phyloP scores from a whole-genome alignment of 2,113 vertebrate species.

The Cephalopterus ornatus region DNA sequence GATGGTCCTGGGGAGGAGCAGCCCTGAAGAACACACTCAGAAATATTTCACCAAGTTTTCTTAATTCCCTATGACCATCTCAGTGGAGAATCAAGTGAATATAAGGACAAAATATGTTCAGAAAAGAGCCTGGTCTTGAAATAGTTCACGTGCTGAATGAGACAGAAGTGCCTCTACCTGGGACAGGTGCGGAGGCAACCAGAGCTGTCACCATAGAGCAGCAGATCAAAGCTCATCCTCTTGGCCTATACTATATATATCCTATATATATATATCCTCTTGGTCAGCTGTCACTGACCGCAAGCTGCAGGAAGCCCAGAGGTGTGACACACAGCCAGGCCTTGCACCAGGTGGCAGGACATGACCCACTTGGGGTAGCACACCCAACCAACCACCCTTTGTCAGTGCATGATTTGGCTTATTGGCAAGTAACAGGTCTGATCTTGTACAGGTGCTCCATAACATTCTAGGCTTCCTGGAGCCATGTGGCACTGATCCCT shows the following conservation, averaged over 20 bases:
- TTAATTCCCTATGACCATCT: background rate
- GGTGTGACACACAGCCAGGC: background rate
- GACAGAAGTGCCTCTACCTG: background rate
- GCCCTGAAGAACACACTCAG: background rate
- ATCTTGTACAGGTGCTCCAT: background rate
- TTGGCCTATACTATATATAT: no score
- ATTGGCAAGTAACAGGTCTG: background rate
- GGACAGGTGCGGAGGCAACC: background rate
- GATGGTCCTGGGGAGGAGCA: background rate
- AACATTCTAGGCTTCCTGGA: background rate
- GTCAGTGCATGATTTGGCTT: background rate
- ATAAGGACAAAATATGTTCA: background rate
- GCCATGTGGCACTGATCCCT: background rate
- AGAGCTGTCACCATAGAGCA: background rate
- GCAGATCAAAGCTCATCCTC: background rate
- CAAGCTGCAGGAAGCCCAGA: background rate
- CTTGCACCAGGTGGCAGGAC: background rate
- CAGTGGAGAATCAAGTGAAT: background rate
- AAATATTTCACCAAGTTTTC: background rate
- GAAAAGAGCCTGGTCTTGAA: background rate
- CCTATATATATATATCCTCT: no score
- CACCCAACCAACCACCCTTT: background rate
- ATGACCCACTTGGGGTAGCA: background rate
- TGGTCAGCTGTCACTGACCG: accelerated
- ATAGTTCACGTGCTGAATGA: background rate